A percentile compares a stretch with the other conserved stretches of the same genome.
These are phyloP conservation scores for Silvanus unidentatus DNA, from an alignment of 2,888 invertebrate genomes.

Conservation along the genomic window DNA sequence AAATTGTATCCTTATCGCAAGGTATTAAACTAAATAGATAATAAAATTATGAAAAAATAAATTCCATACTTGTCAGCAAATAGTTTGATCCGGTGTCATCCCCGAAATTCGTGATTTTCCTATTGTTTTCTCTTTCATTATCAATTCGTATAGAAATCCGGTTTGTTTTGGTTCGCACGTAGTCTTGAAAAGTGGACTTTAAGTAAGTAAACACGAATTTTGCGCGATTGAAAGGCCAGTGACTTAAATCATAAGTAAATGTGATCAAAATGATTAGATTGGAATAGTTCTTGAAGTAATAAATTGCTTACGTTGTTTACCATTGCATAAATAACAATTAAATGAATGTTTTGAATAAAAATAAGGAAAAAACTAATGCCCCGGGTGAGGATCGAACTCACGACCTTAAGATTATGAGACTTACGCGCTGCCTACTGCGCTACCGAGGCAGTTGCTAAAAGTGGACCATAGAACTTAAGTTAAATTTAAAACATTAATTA, in stretches of 20 bases:
- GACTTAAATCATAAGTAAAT: too few species aligned
- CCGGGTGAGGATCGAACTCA: constrained; percentile 94
- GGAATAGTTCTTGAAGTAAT: too few species aligned
- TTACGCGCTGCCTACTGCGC: constrained; percentile 87
- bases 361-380: constrained; percentile 53
- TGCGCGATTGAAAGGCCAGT: constrained; percentile 11
- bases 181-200: neutral
- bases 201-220: neutral
- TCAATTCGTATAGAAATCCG: neutral
- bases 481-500: neutral
- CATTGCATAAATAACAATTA: too few species aligned
- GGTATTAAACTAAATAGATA: too few species aligned
- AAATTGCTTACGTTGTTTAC: too few species aligned
- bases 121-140: neutral
- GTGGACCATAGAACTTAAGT: neutral
- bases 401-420: constrained; percentile 91
- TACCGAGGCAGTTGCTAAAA: constrained; percentile 56
- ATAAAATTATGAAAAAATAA: neutral
- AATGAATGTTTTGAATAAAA: neutral
- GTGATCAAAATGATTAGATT: too few species aligned
- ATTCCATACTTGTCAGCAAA: neutral
- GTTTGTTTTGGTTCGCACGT: neutral
- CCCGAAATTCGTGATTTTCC: neutral
- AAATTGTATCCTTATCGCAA: too few species aligned
- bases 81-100: neutral